These are phyloP conservation scores for Fulica atra DNA, from an alignment of 2,113 vertebrate genomes.

Conservation along the genomic window DNA sequence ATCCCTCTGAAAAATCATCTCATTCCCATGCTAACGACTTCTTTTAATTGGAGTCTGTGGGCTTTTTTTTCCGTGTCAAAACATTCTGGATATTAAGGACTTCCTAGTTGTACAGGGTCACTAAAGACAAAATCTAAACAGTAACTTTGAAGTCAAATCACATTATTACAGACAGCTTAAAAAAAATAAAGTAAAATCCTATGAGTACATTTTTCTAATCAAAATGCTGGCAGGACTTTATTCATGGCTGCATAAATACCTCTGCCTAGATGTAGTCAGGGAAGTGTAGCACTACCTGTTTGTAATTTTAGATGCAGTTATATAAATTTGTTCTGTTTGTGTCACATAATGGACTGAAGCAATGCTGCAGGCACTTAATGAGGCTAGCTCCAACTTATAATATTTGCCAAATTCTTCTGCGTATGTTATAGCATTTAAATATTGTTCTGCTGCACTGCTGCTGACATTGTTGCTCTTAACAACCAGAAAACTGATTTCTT, in stretches of 20 bases:
- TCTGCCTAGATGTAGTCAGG: background rate
- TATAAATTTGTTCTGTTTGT: slow-evolving; percentile 24
- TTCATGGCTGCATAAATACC: background rate
- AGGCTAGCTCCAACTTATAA: slow-evolving; percentile 10
- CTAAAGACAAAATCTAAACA: background rate
- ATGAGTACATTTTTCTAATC: background rate
- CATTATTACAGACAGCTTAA: background rate
- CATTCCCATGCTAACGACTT: background rate
- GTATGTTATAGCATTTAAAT: background rate
- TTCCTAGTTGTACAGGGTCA: background rate
- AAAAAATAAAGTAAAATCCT: background rate
- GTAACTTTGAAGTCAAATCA: background rate
- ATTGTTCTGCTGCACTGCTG: background rate
- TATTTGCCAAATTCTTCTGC: background rate
- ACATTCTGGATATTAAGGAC: background rate
- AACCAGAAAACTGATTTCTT: background rate
- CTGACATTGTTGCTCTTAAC: slow-evolving; percentile 12
- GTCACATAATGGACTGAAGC: slow-evolving; percentile 24
- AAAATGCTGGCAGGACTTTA: background rate
- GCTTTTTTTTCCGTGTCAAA: background rate
- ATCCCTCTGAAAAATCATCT: background rate
- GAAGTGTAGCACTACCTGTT: background rate
- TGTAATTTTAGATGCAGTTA: slow-evolving; percentile 17
- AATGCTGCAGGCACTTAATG: slow-evolving; percentile 11
- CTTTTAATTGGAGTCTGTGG: background rate